phyloP scores from a whole-genome alignment of 2,888 invertebrate genomes.

The Stenchaetothrips biformis region DNA sequence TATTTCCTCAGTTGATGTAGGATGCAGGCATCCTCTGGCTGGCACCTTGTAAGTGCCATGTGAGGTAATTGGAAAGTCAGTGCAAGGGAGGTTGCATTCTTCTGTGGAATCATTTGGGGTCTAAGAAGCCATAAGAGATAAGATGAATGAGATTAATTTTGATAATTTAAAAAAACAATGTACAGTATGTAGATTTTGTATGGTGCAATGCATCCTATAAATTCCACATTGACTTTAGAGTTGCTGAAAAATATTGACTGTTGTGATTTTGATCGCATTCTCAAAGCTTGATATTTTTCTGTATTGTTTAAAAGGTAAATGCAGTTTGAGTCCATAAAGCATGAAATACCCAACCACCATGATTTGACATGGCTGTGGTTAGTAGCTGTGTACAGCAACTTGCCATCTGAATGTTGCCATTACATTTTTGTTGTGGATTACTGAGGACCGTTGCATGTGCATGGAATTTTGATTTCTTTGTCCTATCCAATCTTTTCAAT shows the following conservation, averaged over 20 bases:
- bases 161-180: not conserved
- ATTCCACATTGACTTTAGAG: slow-evolving; percentile 2
- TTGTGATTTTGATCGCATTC: slow-evolving; percentile 18
- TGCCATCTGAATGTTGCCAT: slow-evolving; percentile 2
- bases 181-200: slow-evolving; percentile 14
- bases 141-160: slow-evolving; percentile 19
- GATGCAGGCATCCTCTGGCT: slow-evolving; percentile 9
- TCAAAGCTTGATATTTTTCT: slow-evolving; percentile 5
- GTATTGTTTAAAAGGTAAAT: not conserved
- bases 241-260: slow-evolving; percentile 13
- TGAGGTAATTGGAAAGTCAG: slow-evolving; percentile 7
- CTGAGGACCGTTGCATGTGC: slow-evolving; percentile 20
- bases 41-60: not conserved
- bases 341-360: slow-evolving; percentile 12
- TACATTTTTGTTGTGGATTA: not conserved
- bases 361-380: slow-evolving; percentile 12
- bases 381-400: slow-evolving; percentile 22
- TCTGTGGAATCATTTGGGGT: slow-evolving; percentile 13
- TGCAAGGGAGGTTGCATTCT: slow-evolving; percentile 24
- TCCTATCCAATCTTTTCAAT: not conserved
- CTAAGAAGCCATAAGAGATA: slow-evolving; percentile 11
- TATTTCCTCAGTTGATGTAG: slow-evolving; percentile 1
- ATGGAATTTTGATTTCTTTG: not conserved
- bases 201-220: slow-evolving; percentile 21
- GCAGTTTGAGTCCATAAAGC: not conserved